Conservation (phyloP, 1,140 invertebrate genomes). For the Scaptomyza pallida region DNA sequence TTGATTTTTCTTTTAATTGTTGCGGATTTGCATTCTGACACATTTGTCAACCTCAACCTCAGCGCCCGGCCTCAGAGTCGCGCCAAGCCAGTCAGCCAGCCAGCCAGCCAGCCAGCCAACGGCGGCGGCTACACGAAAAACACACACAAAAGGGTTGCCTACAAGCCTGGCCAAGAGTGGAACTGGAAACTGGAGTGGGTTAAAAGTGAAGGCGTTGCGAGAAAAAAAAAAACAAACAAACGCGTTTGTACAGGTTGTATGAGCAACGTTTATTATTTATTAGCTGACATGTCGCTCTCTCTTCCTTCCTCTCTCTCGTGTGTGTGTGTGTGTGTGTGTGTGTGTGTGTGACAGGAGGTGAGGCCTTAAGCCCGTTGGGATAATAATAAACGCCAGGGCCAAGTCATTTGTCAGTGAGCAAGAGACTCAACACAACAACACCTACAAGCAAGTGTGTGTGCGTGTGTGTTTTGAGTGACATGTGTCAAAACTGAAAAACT, state of each 20-base stretch:
- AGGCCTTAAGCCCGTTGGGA: conserved; percentile 67
- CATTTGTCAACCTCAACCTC: conserved; percentile 84
- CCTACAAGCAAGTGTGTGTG: conserved; percentile 8
- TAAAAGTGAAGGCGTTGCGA: conserved; percentile 4
- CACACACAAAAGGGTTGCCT: conserved; percentile 44
- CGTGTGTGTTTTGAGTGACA: conserved; percentile 67
- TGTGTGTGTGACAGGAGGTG: conserved; percentile 52
- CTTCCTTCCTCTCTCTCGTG: too few relatives aligned
- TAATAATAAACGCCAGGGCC: conserved; percentile 73
- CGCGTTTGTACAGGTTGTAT: conserved; percentile 46
- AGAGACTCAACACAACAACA: conserved; percentile 48
- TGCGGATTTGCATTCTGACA: conserved; percentile 84
- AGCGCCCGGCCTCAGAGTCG: conserved; percentile 54
- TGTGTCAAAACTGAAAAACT: conserved; percentile 82
- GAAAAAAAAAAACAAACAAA: conserved; percentile 43
- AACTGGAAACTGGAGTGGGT: conserved; percentile 14
- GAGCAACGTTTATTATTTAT: conserved; percentile 75
- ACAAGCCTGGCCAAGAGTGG: conserved; percentile 10
- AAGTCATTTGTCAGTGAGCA: conserved; percentile 70
- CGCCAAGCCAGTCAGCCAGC: conserved; percentile 5
- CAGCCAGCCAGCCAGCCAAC: conserved; percentile 30
- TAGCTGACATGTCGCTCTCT: conserved; percentile 48
- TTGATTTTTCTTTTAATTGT: conserved; percentile 84
- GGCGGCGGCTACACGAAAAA: conserved; percentile 22
- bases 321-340: conserved; percentile 12